Evolutionary conservation across 2,888 invertebrate species (phyloP).

Genomic region (Agapostemon virescens): DNA sequence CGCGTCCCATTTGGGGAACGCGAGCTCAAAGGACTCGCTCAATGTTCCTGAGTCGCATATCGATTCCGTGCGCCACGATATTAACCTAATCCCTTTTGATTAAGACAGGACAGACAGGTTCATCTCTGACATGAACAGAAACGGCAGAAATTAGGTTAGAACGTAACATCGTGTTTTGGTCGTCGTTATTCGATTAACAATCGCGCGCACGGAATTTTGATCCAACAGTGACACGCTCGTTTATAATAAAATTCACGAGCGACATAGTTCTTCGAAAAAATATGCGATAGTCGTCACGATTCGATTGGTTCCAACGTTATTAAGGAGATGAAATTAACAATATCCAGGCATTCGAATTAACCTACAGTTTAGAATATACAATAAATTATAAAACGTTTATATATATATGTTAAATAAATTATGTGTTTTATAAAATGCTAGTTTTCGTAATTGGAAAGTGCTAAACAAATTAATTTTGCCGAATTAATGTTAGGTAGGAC

Average conservation of each 20-base stretch:
- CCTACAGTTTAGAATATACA: too few species aligned
- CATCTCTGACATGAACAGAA: slow-evolving; percentile 22
- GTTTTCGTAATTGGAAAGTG: too few species aligned
- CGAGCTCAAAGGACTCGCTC: slow-evolving; percentile 47
- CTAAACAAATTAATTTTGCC: too few species aligned
- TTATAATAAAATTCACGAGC: background rate
- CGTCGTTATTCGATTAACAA: background rate
- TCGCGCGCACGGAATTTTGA: background rate
- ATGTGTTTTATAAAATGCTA: too few species aligned
- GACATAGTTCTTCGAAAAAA: background rate
- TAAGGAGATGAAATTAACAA: background rate
- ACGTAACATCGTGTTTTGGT: background rate
- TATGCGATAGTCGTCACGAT: too few species aligned
- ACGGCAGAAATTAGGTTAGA: slow-evolving; percentile 26
- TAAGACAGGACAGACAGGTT: slow-evolving; percentile 17
- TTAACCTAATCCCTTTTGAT: slow-evolving; percentile 52
- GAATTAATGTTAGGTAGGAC: too few species aligned
- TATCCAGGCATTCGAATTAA: background rate
- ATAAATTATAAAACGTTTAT: too few species aligned
- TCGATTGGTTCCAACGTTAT: too few species aligned
- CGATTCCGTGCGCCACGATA: slow-evolving; percentile 45
- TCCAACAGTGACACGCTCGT: background rate
- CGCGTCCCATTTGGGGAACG: slow-evolving; percentile 25
- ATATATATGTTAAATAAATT: too few species aligned
- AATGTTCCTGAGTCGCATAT: slow-evolving; percentile 43